Percentiles rank a stretch among this genome's conserved stretches.
These are phyloP conservation scores for Chrysina gloriosa DNA, from an alignment of 2,888 invertebrate genomes.

Conservation along the genomic window DNA sequence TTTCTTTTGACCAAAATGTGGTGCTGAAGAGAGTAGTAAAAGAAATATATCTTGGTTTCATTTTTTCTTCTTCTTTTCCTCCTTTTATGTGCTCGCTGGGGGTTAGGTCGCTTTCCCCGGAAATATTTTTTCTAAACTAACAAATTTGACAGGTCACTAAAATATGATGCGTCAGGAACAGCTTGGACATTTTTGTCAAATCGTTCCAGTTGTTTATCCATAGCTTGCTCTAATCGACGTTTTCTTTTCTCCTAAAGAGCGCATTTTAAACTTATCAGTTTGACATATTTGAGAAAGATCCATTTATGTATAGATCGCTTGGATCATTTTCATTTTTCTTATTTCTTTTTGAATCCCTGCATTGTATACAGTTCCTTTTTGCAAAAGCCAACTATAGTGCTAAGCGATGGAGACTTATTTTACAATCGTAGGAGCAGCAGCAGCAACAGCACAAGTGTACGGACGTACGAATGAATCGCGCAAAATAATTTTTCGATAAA, in stretches of 20 bases:
- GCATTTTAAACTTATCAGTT: neutral
- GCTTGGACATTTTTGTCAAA: too few relatives aligned
- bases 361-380: constrained; percentile 2
- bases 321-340: constrained; percentile 17
- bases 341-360: too few relatives aligned
- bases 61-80: neutral
- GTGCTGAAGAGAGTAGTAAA: neutral
- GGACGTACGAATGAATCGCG: neutral
- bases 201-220: too few relatives aligned
- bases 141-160: too few relatives aligned
- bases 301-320: too few relatives aligned
- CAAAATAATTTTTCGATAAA: constrained; percentile 1
- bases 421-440: constrained; percentile 39
- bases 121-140: too few relatives aligned
- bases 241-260: neutral
- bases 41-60: neutral
- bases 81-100: neutral
- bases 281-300: too few relatives aligned
- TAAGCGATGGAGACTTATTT: constrained; percentile 58
- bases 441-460: constrained; percentile 36
- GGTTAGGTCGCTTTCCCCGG: too few relatives aligned
- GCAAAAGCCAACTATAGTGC: constrained; percentile 48
- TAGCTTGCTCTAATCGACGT: too few relatives aligned
- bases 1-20: neutral
- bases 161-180: too few relatives aligned